phyloP scores from a whole-genome alignment of 64 coral and sea anemone species.

The Anthopleura sola region DNA sequence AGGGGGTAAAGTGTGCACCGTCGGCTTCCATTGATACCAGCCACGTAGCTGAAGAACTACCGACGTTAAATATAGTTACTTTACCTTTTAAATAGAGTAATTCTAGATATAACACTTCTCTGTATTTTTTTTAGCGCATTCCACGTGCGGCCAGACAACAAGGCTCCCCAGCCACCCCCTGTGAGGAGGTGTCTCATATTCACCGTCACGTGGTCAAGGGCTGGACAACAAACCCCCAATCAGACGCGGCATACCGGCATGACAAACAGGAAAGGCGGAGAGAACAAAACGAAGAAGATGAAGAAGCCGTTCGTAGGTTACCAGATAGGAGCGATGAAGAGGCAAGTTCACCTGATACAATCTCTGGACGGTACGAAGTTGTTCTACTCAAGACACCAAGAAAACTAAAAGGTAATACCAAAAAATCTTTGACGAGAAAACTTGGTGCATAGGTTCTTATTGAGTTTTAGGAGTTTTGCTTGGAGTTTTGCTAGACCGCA shows the following conservation, averaged over 20 bases:
- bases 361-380: not conserved
- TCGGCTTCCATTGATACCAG: too few relatives aligned
- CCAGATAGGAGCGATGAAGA: not conserved
- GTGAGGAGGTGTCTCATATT: slow-evolving; percentile 69
- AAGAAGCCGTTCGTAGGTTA: not conserved
- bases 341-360: not conserved
- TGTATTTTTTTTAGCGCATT: slow-evolving; percentile 47
- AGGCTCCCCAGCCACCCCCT: slow-evolving; percentile 21
- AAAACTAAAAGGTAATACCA: not conserved
- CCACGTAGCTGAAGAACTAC: too few relatives aligned
- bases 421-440: too few relatives aligned
- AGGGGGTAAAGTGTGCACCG: too few relatives aligned
- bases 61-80: too few relatives aligned
- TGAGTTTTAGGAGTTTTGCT: too few relatives aligned
- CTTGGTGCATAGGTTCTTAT: too few relatives aligned
- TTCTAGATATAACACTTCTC: not conserved
- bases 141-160: slow-evolving; percentile 22
- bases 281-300: not conserved
- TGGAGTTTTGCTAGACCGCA: too few relatives aligned
- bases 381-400: not conserved
- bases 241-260: slow-evolving; percentile 58
- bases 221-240: slow-evolving; percentile 74
- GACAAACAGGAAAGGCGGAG: not conserved
- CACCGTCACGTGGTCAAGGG: slow-evolving; percentile 85
- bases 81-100: too few relatives aligned